Evolutionary conservation across 2,113 vertebrate genomes (phyloP).

Genomic region (Neopipo cinnamomea): DNA sequence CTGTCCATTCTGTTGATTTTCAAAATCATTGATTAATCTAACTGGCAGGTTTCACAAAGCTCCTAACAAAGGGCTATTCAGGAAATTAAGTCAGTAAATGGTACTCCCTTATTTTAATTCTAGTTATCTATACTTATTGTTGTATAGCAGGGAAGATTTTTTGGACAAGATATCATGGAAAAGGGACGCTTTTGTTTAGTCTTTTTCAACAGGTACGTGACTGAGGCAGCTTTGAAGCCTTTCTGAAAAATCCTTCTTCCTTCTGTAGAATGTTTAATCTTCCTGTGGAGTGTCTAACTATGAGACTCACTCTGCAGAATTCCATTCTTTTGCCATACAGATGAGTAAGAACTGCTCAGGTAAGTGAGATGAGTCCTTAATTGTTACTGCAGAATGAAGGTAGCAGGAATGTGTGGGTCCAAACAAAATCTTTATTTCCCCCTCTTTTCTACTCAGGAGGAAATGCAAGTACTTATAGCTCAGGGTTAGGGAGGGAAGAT

Average conservation of each 20-base stretch:
- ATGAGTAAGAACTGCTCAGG: not conserved
- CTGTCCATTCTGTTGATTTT: not conserved
- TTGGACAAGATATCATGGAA: not conserved
- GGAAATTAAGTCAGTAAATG: constrained; percentile 10
- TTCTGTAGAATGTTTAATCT: not conserved
- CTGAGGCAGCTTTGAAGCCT: not conserved
- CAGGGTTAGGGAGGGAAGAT: not conserved
- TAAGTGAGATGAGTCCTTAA: not conserved
- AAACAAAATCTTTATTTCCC: not conserved
- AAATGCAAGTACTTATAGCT: not conserved
- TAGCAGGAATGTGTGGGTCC: not conserved
- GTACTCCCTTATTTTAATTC: constrained; percentile 9
- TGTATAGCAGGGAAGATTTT: not conserved
- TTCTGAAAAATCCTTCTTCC: not conserved
- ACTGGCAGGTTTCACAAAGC: not conserved
- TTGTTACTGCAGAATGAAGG: not conserved
- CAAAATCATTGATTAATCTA: not conserved
- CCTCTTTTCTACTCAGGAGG: not conserved
- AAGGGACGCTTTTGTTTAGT: not conserved
- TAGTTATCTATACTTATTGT: not conserved
- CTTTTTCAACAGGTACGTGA: not conserved
- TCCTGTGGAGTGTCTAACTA: not conserved
- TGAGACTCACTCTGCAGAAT: not conserved
- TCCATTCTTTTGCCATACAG: not conserved
- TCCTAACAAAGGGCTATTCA: not conserved